Conservation (phyloP, 2,888 invertebrate genomes). For the Tachina lurida region DNA sequence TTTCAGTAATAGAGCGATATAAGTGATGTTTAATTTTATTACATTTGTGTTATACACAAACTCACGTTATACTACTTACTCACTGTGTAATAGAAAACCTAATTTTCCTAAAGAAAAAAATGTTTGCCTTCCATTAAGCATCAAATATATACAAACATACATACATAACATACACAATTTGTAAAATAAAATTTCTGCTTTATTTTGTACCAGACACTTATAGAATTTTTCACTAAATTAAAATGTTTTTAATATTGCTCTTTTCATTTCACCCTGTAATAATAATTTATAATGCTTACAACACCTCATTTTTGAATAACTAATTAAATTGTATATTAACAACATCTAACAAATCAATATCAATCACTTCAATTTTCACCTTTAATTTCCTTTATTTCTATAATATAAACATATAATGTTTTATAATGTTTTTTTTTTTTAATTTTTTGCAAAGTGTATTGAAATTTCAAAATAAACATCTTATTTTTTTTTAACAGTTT, state of each 20-base stretch:
- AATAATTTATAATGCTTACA: slow-evolving; percentile 33
- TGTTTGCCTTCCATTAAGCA: slow-evolving; percentile 52
- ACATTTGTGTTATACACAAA: no score
- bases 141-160: slow-evolving; percentile 10
- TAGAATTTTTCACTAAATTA: not conserved
- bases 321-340: slow-evolving; percentile 3
- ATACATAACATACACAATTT: slow-evolving; percentile 29
- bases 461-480: slow-evolving; percentile 19
- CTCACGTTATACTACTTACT: not conserved
- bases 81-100: not conserved
- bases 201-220: slow-evolving; percentile 31
- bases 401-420: not conserved
- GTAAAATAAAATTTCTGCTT: slow-evolving; percentile 65
- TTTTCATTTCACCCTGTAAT: slow-evolving; percentile 49
- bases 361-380: slow-evolving; percentile 28
- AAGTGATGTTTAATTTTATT: no score
- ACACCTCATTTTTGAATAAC: slow-evolving; percentile 37
- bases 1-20: no score
- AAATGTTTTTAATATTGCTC: not conserved
- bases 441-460: slow-evolving; percentile 25
- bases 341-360: slow-evolving; percentile 3
- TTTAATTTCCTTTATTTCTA: slow-evolving; percentile 20
- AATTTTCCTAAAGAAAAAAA: slow-evolving; percentile 40
- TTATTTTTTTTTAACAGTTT: slow-evolving; percentile 42
- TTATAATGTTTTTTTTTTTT: slow-evolving; percentile 21